phyloP scores from a whole-genome alignment of 2,113 vertebrate species.

The Leiothrix lutea region DNA sequence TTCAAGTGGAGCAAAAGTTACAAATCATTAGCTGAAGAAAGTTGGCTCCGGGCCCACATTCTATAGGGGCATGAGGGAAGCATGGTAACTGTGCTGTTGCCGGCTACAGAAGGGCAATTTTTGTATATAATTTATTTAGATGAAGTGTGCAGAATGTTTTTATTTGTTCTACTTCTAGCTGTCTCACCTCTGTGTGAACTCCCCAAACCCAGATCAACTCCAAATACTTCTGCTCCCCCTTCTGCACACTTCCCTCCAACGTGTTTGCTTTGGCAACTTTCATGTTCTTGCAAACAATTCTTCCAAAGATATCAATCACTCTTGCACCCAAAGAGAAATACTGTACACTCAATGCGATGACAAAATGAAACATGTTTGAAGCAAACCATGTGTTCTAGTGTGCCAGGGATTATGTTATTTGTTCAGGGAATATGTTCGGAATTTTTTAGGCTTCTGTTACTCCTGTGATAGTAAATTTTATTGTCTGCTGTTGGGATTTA shows the following conservation, averaged over 20 bases:
- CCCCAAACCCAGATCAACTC: slow-evolving; percentile 79
- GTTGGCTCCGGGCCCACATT: slow-evolving; percentile 74
- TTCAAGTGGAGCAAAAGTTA: slow-evolving; percentile 73
- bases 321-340: slow-evolving; percentile 85
- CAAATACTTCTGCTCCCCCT: slow-evolving; percentile 82
- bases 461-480: slow-evolving; percentile 73
- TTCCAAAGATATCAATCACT: slow-evolving; percentile 93
- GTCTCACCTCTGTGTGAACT: slow-evolving; percentile 95
- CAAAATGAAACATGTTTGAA: slow-evolving; percentile 93
- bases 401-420: slow-evolving; percentile 82
- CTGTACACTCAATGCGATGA: slow-evolving; percentile 85
- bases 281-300: slow-evolving; percentile 89
- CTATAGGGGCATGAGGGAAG: slow-evolving; percentile 66
- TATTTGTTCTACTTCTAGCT: slow-evolving; percentile 90
- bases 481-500: slow-evolving; percentile 75
- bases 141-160: slow-evolving; percentile 88
- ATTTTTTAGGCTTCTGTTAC: slow-evolving; percentile 82
- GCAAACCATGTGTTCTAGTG: slow-evolving; percentile 90
- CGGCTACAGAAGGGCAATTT: slow-evolving; percentile 68
- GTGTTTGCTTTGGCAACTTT: slow-evolving; percentile 96
- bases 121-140: slow-evolving; percentile 88
- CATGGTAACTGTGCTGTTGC: slow-evolving; percentile 53
- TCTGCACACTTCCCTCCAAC: slow-evolving; percentile 81
- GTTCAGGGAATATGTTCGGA: slow-evolving; percentile 74
- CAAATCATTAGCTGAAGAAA: slow-evolving; percentile 80